Evolutionary conservation across 2,113 vertebrate species (phyloP), one percentile per base, ranked within the genome.

Genomic region (Ophthalmotilapia sp.): DNA sequence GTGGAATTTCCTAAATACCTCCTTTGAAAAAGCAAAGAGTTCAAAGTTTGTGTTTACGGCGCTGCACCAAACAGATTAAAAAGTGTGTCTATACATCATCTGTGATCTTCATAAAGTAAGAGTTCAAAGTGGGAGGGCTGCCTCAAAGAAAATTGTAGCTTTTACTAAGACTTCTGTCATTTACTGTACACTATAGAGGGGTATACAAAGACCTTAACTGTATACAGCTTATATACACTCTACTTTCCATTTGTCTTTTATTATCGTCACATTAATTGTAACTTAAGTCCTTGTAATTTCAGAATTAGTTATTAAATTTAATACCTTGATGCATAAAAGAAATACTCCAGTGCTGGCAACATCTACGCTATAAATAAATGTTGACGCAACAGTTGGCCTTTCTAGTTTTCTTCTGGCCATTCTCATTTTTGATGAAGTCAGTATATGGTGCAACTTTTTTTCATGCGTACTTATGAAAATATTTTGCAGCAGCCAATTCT

Each of bases 1-100:
- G 92, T 95, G 95, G 95, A 96, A 96, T 96, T 96, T 96, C 96
- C 95, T 94, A 96, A 96, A 95, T 94, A 90, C 88, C 88, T 94
- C 93, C 95, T 96, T 96, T 96, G 94, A 95, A 96, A 95, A 86
- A 80, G 87, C 80, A 54, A 86, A 60, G 89, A 91, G 94, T 95
- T 95, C 95, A 93, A 95, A 95, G 93, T 95, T 96, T 94, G 94
- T 93, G 93, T 95, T 95, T 93, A 89, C 93, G 91, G 92, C 82
- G 86, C 93, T 92, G 92, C 94, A 94, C 89, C 90, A 92, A 90
- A 92, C 92, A 91, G 90, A 94, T 92, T 88, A 88, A 90, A 91
- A 94, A 55, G 87, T 80, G 81, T 81, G 91, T 91, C 92, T 91
- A 89, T 92, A 86, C 91, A 83, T 93, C 86, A 85, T 86, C 87